Percentiles rank a stretch among this genome's conserved stretches.
phyloP scores from a whole-genome alignment of 1,140 invertebrate genomes.

The Macrosteles quadrilineatus region DNA sequence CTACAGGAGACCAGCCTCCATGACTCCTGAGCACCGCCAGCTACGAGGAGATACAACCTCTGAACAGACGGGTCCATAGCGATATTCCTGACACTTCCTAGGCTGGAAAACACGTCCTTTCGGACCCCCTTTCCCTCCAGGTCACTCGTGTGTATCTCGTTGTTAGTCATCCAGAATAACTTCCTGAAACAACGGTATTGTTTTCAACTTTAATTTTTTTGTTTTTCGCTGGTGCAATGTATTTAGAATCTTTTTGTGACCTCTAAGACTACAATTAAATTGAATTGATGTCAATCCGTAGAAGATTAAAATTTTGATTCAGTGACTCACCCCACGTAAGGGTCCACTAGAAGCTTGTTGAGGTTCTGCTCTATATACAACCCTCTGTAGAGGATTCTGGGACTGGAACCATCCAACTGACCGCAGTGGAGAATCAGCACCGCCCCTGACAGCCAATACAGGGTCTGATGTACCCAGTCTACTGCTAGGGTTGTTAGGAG shows the following conservation, averaged over 20 bases:
- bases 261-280: too few relatives aligned
- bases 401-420: not conserved
- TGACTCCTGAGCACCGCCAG: not conserved
- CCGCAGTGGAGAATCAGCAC: not conserved
- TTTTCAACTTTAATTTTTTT: too few relatives aligned
- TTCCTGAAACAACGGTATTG: not conserved
- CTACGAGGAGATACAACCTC: not conserved
- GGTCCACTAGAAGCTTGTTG: not conserved
- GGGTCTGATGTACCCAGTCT: not conserved
- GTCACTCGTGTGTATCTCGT: not conserved
- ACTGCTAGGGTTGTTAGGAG: not conserved
- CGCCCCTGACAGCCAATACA: not conserved
- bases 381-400: not conserved
- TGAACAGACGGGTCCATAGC: not conserved
- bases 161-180: not conserved
- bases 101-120: not conserved
- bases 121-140: not conserved
- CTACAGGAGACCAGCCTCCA: not conserved
- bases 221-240: too few relatives aligned
- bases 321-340: conserved; percentile 1
- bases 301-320: too few relatives aligned
- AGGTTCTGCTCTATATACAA: not conserved
- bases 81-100: not conserved
- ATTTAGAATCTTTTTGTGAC: too few relatives aligned
- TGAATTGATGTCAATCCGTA: too few relatives aligned